These are phyloP conservation scores for Apamea epomidion DNA, from an alignment of 2,888 invertebrate genomes.

Conservation along the genomic window DNA sequence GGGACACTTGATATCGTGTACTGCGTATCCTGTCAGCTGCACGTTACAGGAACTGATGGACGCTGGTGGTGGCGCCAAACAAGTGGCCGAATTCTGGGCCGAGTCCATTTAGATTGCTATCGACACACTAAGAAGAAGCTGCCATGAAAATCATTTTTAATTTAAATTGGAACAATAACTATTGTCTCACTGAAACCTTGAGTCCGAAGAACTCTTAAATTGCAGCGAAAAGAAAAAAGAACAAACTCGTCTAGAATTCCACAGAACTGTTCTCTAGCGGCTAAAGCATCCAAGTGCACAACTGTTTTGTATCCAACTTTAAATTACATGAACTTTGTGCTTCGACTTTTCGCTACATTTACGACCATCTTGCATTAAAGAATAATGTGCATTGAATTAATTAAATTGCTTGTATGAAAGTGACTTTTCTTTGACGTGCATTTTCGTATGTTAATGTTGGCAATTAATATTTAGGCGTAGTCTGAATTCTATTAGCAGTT, in stretches of 20 bases:
- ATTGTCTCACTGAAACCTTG: not conserved
- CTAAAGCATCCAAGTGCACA: not conserved
- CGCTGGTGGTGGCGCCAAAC: no score
- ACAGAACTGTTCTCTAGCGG: not conserved
- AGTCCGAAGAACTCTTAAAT: constrained; percentile 1
- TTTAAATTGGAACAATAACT: not conserved
- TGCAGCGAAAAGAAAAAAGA: not conserved
- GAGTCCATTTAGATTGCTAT: no score
- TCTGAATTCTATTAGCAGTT: not conserved
- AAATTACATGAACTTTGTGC: constrained; percentile 29
- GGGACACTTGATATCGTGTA: no score
- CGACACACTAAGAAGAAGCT: no score
- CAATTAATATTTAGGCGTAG: not conserved
- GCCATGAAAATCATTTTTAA: not conserved
- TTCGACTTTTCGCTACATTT: constrained; percentile 16
- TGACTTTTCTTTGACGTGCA: not conserved
- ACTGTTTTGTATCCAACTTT: constrained; percentile 32
- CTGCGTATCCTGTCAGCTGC: no score
- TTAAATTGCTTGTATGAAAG: not conserved
- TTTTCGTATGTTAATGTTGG: not conserved
- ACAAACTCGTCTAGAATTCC: not conserved
- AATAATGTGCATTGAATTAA: not conserved
- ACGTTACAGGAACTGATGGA: no score
- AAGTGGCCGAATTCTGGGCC: no score
- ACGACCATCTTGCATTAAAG: not conserved